Evolutionary conservation across 2,888 invertebrate genomes (phyloP), one percentile per base, ranked within the genome.

Genomic region (Acleris holmiana): DNA sequence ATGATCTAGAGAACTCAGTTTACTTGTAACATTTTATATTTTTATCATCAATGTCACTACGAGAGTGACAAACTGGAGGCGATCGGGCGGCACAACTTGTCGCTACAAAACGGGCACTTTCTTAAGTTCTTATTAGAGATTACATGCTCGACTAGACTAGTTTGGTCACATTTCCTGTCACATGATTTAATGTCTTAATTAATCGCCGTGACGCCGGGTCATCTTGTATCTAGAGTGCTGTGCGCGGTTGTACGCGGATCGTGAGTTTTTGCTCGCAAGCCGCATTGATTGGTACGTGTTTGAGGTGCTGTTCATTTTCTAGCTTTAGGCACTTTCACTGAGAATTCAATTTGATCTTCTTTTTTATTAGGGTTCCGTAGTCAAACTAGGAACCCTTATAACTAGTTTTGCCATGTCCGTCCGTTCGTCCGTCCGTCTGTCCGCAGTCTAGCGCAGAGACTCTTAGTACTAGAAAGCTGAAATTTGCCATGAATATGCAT

Each of bases 111-210:
- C 67, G 61, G 47, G 49, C 60, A 71, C 78, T 78, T 78, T 79
- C 77, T 74, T 77, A 65, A 67, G 67, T 62, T 67, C 66, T 61
- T 62, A 49, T 58, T 67, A 57, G 61, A 68, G 44, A 63, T 59
- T 59, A 58, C 61, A 61, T 66, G 47, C 62, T 64, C 54, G 69
- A 67, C 68, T 69, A 66, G 71, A 79, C 78, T 61, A 58, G 77
- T 78, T 74, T 68, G 73, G 68, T 74, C 73, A 77, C 76, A 79
- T 80, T 80, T 79, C 76, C 74, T 72, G 68, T 67, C 66, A 66
- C 51, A 67, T 72, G 69, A 71, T 62, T 73, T 77, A 73, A 76
- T 76, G 73, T 76, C 75, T 79, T 73, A 76, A 77, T 80, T 72
- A 74, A 76, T 76, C 73, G 69, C 66, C 19, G 23, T 56, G 61